Base-by-base conservation (phyloP, 2,888 invertebrate genomes). In the Perdita meconis region DNA sequence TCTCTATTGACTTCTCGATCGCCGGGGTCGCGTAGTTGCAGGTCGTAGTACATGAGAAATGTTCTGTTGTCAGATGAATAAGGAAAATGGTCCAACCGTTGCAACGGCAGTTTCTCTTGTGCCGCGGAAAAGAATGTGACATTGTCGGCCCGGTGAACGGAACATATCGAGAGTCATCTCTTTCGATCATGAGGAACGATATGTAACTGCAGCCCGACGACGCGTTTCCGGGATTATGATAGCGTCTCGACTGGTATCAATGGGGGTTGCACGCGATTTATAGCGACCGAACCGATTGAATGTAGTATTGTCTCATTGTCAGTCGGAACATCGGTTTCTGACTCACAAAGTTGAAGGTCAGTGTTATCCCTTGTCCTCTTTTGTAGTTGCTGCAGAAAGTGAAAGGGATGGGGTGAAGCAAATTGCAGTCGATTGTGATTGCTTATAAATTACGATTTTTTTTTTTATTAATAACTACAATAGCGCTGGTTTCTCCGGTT, bases 1-100 rank as follows among this genome's bases (percentile, higher is more conserved):
- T 83, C 76, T 67, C 71, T 74, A 85, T 84, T 85, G 85, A 84
- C 84, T 85, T 78, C 53, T 51, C 69, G 76, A 78, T 84, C 72
- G 72, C 53, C 26, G 55, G 26, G 34, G 56, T 56, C 42, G 55
- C 66, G 60, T 47, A 44, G 68, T 66, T 63, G 78, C 55, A 30
- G 60, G 73, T 30, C 24, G 51, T 34, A 73, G 47, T 70, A 73
- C 73, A 72, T 81, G 85, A 81, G 71, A 83, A 85, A 83, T 81
- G 76, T 76, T 59, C 59, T 56, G 64, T 60, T 78, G 74, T 64
- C 63, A 74, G 81, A 68, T 84, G 85, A 84, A 84, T 85, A 83
- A 85, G 66, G 83, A 80, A 84, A 84, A 85, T 80, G 73, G 73
- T 78, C 64, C n/a, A 68, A 70, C 60, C 71, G 75, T 78, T 73